Evolutionary conservation across 2,888 invertebrate genomes (phyloP).

Genomic region (Eupithecia pulchellata): DNA sequence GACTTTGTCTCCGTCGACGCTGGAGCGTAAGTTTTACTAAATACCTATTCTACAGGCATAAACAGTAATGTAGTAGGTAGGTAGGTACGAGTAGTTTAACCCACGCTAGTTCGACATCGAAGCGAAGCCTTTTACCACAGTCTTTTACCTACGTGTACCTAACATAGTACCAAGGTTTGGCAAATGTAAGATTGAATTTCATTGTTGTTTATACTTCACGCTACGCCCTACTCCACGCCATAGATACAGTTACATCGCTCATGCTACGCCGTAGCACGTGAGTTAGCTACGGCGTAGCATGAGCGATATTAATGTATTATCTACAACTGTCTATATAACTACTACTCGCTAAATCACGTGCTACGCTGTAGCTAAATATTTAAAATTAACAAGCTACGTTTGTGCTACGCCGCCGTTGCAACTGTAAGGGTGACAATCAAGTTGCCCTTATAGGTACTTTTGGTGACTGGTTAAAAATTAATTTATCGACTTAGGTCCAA

Average conservation of each 20-base stretch:
- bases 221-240: not conserved
- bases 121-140: no score
- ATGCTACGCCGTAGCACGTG: slow-evolving; percentile 18
- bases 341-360: not conserved
- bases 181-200: not conserved
- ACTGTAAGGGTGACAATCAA: not conserved
- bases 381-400: not conserved
- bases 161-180: not conserved
- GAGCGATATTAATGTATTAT: no score
- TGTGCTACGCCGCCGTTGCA: not conserved
- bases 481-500: not conserved
- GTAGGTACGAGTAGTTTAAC: not conserved
- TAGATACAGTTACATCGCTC: not conserved
- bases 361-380: slow-evolving; percentile 13
- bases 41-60: not conserved
- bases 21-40: slow-evolving; percentile 84
- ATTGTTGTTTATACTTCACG: not conserved
- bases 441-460: not conserved
- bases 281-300: not conserved
- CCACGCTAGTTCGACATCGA: not conserved
- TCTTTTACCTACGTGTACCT: no score
- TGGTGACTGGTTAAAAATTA: not conserved
- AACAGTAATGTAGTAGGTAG: not conserved
- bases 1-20: slow-evolving; percentile 88
- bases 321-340: no score